Base-by-base conservation (phyloP, 2,797 vertebrate species). In the Lacerta agilis region DNA sequence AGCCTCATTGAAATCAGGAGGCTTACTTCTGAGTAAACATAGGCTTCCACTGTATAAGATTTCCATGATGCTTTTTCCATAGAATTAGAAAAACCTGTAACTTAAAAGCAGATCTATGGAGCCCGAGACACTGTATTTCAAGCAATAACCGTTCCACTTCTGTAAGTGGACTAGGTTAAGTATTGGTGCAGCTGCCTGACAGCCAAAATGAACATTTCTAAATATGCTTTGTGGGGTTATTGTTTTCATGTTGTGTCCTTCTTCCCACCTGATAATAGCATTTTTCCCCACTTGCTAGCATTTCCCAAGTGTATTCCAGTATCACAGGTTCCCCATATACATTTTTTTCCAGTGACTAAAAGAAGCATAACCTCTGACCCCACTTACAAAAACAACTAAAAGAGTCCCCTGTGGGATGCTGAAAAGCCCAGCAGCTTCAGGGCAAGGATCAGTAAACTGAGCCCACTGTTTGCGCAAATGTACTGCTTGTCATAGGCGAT, bases 381-480 rank as follows among this genome's bases (percentile, higher is more conserved):
- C 36, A 41, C 18, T 66, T 85, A 76, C n/a, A 36, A 87, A 83
- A 86, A 93, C 84, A 90, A 91, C 91, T 45, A 87, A 82, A 55
- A 77, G 9, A 23, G 79, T 20, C 81, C 88, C 85, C 75, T 0
- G 10, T 0, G 25, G 75, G 79, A 87, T 61, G 78, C 90, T 87
- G 90, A 80, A 91, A 88, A 86, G 64, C 81, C 90, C 93, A 90
- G 6, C 33, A 0, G 20, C 79, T 69, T 89, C 77, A 79, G 43
- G 67, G 67, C 81, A 81, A 79, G 79, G 43, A 88, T 89, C 18
- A 2, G 87, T 87, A 92, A 92, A 91, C 61, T 72, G 20, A 87
- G 80, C 45, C 69, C 89, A 18, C 82, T 36, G 2, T 88, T 73
- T 82, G 86, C 82, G 85, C 61, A 87, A 94, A 92, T 80, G 13